A percentile compares a stretch with the other conserved stretches of the same genome.
phyloP scores from a whole-genome alignment of 2,113 vertebrate genomes.

The Thomomys bottae region DNA sequence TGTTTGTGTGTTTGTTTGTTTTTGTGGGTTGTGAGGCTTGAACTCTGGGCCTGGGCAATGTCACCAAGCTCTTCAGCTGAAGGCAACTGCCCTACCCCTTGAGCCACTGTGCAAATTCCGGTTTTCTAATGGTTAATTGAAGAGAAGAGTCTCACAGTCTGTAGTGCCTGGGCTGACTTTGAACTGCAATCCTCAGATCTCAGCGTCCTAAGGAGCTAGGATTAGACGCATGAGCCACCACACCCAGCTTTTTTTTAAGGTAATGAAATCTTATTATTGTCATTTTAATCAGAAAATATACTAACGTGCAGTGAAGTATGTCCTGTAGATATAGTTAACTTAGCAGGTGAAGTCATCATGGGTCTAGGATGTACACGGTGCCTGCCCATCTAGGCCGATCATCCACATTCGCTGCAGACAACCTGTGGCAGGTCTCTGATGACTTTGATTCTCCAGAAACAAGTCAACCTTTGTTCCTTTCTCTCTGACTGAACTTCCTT shows the following conservation, averaged over 20 bases:
- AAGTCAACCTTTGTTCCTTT: slow-evolving; percentile 42
- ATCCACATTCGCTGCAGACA: not conserved
- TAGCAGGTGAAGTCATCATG: slow-evolving; percentile 9
- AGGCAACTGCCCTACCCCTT: too few relatives aligned
- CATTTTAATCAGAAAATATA: not conserved
- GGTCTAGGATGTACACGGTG: not conserved
- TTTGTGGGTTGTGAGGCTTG: too few relatives aligned
- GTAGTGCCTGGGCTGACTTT: too few relatives aligned
- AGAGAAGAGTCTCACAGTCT: too few relatives aligned
- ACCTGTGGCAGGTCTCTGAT: not conserved
- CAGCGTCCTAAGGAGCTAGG: too few relatives aligned
- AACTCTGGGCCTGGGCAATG: too few relatives aligned
- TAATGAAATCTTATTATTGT: slow-evolving; percentile 21
- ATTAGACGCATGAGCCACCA: too few relatives aligned
- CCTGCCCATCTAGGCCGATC: not conserved
- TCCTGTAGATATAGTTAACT: not conserved
- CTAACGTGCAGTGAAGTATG: not conserved
- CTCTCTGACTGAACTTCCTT: not conserved
- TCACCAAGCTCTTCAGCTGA: too few relatives aligned
- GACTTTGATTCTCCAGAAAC: slow-evolving; percentile 37
- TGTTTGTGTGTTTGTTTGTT: too few relatives aligned
- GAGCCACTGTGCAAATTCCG: too few relatives aligned
- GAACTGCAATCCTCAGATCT: too few relatives aligned
- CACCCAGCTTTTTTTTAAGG: not conserved
- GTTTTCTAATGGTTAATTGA: too few relatives aligned